A percentile compares a stretch with the other conserved stretches of the same genome.
Conservation (phyloP, 2,797 vertebrate genomes). For the Lacerta viridis region DNA sequence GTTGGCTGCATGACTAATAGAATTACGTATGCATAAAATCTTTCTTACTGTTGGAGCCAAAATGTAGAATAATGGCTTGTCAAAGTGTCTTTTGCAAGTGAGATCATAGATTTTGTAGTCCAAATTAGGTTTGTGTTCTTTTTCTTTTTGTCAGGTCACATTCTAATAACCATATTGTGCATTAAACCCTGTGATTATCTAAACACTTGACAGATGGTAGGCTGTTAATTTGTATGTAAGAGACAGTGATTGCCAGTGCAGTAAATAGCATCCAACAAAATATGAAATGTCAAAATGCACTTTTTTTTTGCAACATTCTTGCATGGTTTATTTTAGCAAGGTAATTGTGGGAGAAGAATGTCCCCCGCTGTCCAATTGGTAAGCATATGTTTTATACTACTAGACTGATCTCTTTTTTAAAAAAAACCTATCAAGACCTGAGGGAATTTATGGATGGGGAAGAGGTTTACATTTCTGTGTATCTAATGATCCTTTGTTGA, state of each 20-base stretch:
- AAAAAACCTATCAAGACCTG: constrained; percentile 47
- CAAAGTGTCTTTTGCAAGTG: constrained; percentile 82
- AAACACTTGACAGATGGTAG: constrained; percentile 86
- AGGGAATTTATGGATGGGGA: constrained; percentile 21
- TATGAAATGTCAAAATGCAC: constrained; percentile 82
- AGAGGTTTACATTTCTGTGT: constrained; percentile 38
- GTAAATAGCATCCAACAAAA: constrained; percentile 77
- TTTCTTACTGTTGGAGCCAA: constrained; percentile 78
- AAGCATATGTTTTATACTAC: constrained; percentile 70
- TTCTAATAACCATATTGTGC: constrained; percentile 85
- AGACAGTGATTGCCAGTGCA: constrained; percentile 80
- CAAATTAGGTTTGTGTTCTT: constrained; percentile 84
- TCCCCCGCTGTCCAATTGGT: constrained; percentile 30
- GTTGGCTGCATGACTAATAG: constrained; percentile 80
- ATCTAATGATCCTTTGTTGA: constrained; percentile 24
- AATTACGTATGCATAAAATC: constrained; percentile 78
- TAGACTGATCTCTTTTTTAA: constrained; percentile 16
- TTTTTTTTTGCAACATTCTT: constrained; percentile 68
- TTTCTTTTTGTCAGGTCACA: constrained; percentile 84
- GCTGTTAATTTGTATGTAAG: constrained; percentile 84
- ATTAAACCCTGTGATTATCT: constrained; percentile 85
- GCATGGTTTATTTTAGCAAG: constrained; percentile 74
- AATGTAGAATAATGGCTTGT: constrained; percentile 84
- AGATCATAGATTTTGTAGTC: constrained; percentile 84
- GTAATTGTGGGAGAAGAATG: constrained; percentile 63